phyloP scores from a whole-genome alignment of 2,888 invertebrate species.

The Itoplectis maculator region DNA sequence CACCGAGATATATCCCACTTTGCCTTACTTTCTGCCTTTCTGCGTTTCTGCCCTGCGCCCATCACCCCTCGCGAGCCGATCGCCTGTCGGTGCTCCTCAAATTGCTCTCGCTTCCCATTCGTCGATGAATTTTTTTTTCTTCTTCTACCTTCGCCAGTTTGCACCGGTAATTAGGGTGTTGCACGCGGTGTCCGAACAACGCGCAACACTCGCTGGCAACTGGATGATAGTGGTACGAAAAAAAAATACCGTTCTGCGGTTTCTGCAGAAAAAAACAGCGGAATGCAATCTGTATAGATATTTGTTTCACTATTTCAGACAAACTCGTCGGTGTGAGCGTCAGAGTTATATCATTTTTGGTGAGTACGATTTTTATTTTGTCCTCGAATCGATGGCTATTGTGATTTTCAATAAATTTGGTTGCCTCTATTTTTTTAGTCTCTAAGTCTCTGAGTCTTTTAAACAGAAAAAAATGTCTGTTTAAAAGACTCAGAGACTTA shows the following conservation, averaged over 20 bases:
- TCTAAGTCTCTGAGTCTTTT: too few species aligned
- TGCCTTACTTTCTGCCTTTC: slow-evolving; percentile 23
- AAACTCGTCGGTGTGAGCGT: too few species aligned
- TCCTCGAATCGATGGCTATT: too few species aligned
- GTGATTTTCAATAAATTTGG: too few species aligned
- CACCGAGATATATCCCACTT: not conserved
- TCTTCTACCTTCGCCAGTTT: too few species aligned
- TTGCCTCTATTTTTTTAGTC: too few species aligned
- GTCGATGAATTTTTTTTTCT: not conserved
- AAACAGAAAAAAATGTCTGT: too few species aligned
- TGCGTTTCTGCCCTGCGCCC: not conserved
- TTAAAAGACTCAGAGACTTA: too few species aligned
- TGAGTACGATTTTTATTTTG: too few species aligned
- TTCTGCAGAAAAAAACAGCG: not conserved
- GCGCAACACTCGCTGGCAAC: not conserved
- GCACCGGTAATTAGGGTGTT: not conserved
- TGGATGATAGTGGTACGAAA: not conserved
- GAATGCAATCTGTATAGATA: not conserved
- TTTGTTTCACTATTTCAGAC: too few species aligned
- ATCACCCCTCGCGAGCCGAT: slow-evolving; percentile 25
- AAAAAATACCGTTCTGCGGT: not conserved
- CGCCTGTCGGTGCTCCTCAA: not conserved
- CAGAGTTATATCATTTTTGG: too few species aligned
- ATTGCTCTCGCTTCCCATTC: slow-evolving; percentile 8
- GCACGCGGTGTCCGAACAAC: not conserved